Conservation (phyloP, 2,888 invertebrate genomes). For the Drosophila infuscata region DNA sequence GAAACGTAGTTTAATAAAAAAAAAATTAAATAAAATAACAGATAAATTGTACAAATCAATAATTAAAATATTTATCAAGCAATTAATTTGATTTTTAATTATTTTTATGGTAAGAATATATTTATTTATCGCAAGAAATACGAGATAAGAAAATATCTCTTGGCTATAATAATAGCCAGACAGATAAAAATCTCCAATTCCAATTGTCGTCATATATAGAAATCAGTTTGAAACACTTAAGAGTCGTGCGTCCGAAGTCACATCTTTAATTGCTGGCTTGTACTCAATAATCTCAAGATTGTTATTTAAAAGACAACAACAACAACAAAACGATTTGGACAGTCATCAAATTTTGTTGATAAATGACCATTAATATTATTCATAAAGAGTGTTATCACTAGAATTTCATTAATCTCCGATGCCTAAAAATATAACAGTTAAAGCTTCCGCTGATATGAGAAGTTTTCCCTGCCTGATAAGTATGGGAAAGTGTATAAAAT, state of each 20-base stretch:
- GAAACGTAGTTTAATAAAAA: neutral
- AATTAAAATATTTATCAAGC: neutral
- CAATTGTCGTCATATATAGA: conserved; percentile 36
- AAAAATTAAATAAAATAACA: neutral
- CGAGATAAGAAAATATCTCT: neutral
- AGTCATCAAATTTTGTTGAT: conserved; percentile 1
- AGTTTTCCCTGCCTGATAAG: conserved; percentile 6
- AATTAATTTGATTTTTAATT: neutral
- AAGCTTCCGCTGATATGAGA: conserved; percentile 10
- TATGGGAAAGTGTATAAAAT: conserved; percentile 27
- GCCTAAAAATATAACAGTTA: conserved; percentile 3
- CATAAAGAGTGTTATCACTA: neutral
- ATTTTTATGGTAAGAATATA: neutral
- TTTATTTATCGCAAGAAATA: neutral
- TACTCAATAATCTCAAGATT: conserved; percentile 29
- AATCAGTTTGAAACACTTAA: conserved; percentile 40
- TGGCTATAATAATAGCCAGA: neutral
- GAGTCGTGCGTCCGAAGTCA: conserved; percentile 29
- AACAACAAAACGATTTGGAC: conserved; percentile 1
- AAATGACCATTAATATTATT: neutral
- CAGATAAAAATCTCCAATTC: neutral
- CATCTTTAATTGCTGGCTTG: conserved; percentile 47
- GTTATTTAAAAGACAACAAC: conserved; percentile 6
- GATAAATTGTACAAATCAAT: neutral
- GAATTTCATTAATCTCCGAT: conserved; percentile 3